A percentile compares a stretch with the other conserved stretches of the same genome.
phyloP scores from a whole-genome alignment of 2,888 invertebrate species.

The Notodonta dromedarius region DNA sequence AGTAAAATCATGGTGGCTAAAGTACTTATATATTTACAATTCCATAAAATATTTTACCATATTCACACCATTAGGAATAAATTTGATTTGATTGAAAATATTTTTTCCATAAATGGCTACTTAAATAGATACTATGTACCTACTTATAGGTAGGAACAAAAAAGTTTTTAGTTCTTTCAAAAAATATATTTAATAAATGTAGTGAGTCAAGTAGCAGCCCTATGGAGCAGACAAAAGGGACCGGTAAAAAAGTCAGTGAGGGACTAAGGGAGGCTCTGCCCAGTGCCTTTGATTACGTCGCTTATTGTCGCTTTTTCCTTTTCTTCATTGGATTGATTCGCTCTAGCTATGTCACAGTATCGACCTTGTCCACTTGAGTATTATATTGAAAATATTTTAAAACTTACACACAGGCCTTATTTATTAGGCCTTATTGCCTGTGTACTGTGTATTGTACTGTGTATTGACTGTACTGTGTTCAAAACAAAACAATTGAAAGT shows the following conservation, averaged over 20 bases:
- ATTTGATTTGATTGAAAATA: too few species aligned
- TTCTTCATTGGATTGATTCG: neutral
- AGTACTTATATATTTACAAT: too few species aligned
- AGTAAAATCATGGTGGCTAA: too few species aligned
- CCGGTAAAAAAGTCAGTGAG: conserved; percentile 62
- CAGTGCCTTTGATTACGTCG: conserved; percentile 66
- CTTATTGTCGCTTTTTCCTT: conserved; percentile 13
- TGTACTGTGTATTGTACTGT: too few species aligned
- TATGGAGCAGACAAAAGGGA: conserved; percentile 48
- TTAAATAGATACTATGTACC: too few species aligned
- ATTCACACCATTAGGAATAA: too few species aligned
- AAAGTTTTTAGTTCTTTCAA: neutral
- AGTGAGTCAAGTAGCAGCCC: conserved; percentile 32
- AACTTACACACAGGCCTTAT: neutral
- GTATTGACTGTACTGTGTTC: neutral
- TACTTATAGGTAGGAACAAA: too few species aligned
- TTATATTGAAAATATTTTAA: neutral
- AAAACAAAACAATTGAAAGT: neutral
- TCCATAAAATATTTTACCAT: too few species aligned
- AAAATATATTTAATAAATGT: neutral
- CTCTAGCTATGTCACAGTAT: neutral
- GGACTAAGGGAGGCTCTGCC: conserved; percentile 56
- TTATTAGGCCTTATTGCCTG: too few species aligned
- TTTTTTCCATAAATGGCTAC: too few species aligned
- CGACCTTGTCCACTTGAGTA: neutral